Evolutionary conservation across 1,140 invertebrate genomes (phyloP).

Genomic region (Lordiphosa stackelbergi): DNA sequence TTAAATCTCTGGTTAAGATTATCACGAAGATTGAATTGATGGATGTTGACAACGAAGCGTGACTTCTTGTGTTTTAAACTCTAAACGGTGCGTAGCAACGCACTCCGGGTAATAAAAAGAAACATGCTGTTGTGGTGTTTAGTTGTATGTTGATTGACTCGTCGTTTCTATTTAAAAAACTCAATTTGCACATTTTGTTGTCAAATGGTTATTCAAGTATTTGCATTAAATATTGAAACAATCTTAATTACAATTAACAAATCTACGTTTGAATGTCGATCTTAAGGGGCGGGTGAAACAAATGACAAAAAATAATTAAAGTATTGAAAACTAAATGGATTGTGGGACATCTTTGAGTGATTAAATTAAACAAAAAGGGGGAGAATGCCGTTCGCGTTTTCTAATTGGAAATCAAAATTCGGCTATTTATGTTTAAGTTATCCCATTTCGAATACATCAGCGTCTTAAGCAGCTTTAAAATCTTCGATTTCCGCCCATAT

Average conservation of each 20-base stretch:
- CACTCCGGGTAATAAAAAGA: too few species aligned
- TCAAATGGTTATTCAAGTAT: conserved; percentile 44
- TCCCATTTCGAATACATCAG: conserved; percentile 3
- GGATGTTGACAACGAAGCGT: too few species aligned
- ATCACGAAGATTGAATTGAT: too few species aligned
- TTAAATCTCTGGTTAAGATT: too few species aligned
- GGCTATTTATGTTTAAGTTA: conserved; percentile 55
- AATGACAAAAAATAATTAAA: conserved; percentile 19
- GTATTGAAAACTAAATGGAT: conserved; percentile 15
- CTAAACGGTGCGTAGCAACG: too few species aligned
- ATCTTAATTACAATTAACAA: conserved; percentile 61
- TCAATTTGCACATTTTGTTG: conserved; percentile 43
- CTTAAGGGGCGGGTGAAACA: conserved; percentile 35
- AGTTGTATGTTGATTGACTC: conserved; percentile 36
- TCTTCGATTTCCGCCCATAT: conserved; percentile 54
- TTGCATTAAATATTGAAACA: conserved; percentile 55
- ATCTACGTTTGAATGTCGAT: conserved; percentile 55
- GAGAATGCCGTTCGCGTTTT: conserved; percentile 16
- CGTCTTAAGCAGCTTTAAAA: conserved; percentile 31
- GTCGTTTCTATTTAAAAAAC: conserved; percentile 33
- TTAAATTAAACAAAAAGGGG: conserved; percentile 32
- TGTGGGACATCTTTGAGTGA: conserved; percentile 7
- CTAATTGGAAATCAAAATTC: conserved; percentile 62
- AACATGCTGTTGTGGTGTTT: conserved; percentile 15
- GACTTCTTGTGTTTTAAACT: too few species aligned